These are phyloP conservation scores for Lacerta viridis DNA, from an alignment of 2,797 vertebrate genomes.

Conservation along the genomic window DNA sequence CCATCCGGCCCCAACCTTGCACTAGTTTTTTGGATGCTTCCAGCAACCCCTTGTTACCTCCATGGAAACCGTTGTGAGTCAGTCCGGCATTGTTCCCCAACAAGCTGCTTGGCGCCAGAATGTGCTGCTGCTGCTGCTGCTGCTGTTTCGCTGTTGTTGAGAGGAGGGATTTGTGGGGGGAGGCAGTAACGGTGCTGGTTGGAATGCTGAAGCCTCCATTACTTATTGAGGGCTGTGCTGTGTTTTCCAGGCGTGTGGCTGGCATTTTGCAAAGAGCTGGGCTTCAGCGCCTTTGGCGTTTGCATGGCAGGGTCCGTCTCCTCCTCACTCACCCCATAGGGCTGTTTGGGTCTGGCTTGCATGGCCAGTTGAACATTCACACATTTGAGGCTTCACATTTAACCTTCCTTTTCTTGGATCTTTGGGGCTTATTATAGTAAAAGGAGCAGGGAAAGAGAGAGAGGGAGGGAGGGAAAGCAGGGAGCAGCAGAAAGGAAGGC, in stretches of 20 bases:
- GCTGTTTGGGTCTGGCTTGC: background rate
- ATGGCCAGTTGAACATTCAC: constrained; percentile 40
- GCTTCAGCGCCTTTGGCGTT: background rate
- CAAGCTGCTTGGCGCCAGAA: accelerated
- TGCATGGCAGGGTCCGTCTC: constrained; percentile 42
- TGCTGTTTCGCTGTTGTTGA: constrained; percentile 40
- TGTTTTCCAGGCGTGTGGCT: background rate
- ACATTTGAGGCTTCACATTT: constrained; percentile 25
- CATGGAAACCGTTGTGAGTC: constrained; percentile 18
- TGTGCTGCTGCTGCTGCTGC: background rate
- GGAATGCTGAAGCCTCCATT: constrained; percentile 21
- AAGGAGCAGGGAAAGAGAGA: background rate
- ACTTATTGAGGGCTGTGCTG: background rate
- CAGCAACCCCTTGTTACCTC: constrained; percentile 24
- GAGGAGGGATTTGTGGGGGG: constrained; percentile 44
- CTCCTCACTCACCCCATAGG: background rate
- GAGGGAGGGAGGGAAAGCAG: constrained; percentile 37
- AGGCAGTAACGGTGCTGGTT: background rate
- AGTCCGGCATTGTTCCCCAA: background rate
- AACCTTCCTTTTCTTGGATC: constrained; percentile 38
- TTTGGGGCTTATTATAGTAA: constrained; percentile 23
- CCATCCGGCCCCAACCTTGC: background rate
- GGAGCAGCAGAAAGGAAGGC: constrained; percentile 21
- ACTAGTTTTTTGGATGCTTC: constrained; percentile 30
- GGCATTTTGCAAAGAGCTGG: constrained; percentile 19